phyloP scores from a whole-genome alignment of 2,797 vertebrate genomes.

The Myotis pilosus region DNA sequence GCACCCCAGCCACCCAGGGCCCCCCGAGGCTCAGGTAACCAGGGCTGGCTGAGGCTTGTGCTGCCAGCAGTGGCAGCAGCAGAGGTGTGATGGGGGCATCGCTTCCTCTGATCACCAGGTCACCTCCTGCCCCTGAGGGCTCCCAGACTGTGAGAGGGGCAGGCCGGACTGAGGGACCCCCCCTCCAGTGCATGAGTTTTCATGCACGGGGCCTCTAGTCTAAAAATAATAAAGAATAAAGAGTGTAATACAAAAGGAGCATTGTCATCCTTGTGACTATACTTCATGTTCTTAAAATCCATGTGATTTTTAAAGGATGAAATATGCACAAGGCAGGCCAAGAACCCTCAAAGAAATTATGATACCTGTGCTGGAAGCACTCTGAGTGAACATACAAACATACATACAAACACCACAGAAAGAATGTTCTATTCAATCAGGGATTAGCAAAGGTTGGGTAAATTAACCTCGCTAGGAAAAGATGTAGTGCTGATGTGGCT shows the following conservation, averaged over 20 bases:
- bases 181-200: no score
- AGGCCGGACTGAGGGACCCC: no score
- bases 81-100: no score
- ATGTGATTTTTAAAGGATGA: conserved; percentile 19
- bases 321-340: background rate
- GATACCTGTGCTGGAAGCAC: background rate
- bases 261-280: background rate
- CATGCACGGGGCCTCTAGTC: no score
- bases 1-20: no score
- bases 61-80: no score
- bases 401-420: background rate
- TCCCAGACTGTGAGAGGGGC: no score
- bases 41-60: no score
- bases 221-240: background rate
- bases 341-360: background rate
- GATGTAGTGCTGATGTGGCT: background rate
- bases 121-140: no score
- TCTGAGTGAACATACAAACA: background rate
- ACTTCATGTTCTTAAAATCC: conserved; percentile 1
- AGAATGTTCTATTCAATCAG: background rate
- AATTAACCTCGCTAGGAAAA: background rate
- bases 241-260: background rate
- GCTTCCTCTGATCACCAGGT: no score
- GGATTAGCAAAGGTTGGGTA: background rate
- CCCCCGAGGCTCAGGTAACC: no score